Base-by-base conservation (phyloP, 2,888 invertebrate genomes). In the Tanytarsus gracilentus region DNA sequence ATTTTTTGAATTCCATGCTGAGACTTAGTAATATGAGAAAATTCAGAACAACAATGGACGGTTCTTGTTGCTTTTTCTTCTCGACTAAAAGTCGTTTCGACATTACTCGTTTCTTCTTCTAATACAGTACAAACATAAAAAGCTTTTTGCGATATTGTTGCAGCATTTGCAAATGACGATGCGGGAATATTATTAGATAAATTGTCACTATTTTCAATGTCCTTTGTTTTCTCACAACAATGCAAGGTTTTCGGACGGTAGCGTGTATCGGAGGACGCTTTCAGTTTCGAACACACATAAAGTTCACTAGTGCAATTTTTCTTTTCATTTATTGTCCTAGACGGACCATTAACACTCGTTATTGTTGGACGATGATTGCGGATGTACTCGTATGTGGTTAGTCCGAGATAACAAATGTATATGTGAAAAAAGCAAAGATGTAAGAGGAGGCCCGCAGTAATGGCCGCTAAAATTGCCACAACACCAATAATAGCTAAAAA, bases 301-400 rank as follows among this genome's bases (percentile, higher is more conserved):
- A 71, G 65, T 66, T 70, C 70, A 55, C 61, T 65, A 55, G 68
- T 66, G 63, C 66, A 65, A 30, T 63, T 58, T 39, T 63, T 62
- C 29, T 63, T 60, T 25, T n/a, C n/a, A n/a, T 33, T 29, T 39
- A 51, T 3, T 11, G 40, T 51, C 62, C 68, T 71, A 68, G 73
- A 70, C 67, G 72, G 70, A 68, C 67, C 63, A 29, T 49, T 55
- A 61, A 61, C 40, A 21, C 63, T 66, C 61, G 65, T 58, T 25
- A 63, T 64, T 63, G 69, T 72, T 66, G 77, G 77, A 1, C 79
- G 75, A 67, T 75, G 74, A 63, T 73, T 75, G 51, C 75, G 68
- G 53, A 93, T 88, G 72, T 92, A 93, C 70, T 93, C 93, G 75
- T 92, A 94, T 0, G 93, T 94, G 18, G 93, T 91, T 48, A 92